Base-by-base conservation (phyloP, 2,113 vertebrate genomes). In the Casuarius casuarius region DNA sequence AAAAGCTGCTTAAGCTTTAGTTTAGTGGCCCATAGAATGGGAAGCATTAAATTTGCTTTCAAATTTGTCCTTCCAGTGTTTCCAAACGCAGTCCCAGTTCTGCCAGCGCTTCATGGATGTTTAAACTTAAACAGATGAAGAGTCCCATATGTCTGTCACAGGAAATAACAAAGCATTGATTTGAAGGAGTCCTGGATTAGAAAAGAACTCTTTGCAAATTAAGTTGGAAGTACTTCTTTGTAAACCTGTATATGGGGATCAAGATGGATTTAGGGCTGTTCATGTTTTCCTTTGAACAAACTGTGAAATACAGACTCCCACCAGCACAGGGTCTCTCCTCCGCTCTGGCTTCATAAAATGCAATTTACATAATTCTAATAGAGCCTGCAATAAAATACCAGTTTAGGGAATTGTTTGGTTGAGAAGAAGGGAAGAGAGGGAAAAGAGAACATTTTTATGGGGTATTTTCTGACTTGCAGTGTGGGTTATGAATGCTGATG, bases 31-130 rank as follows among this genome's bases (percentile, higher is more conserved):
- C 38, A 3, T 86, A 19, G 46, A 63, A 90, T 51, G 16, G 61
- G 65, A 89, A 91, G 67, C 65, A 54, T 54, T 59, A 89, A 29
- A 63, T 62, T 87, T 4, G 0, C 76, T 89, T 87, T n/a, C 86
- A 51, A 28, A 13, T 92, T 90, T 95, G 65, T 79, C 44, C 48
- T 48, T 93, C 38, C 78, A 44, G 74, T 91, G 48, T 91, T 90
- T 93, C 62, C 70, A 87, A 89, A 85, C 66, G 58, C 35, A 33
- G 18, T 56, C 49, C 40, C 67, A 59, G 54, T 70, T 87, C 59
- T 86, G 63, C 56, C 85, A 87, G 20, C 68, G 23, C 38, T 88
- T 86, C 1, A 2, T 81, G 48, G 51, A 23, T 86, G 22, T 66
- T 88, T 94, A 33, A 89, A 68, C 44, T 87, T 76, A 58, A 90